Base-by-base conservation (phyloP, 2,888 invertebrate genomes). In the Pseudococcus longispinus region DNA sequence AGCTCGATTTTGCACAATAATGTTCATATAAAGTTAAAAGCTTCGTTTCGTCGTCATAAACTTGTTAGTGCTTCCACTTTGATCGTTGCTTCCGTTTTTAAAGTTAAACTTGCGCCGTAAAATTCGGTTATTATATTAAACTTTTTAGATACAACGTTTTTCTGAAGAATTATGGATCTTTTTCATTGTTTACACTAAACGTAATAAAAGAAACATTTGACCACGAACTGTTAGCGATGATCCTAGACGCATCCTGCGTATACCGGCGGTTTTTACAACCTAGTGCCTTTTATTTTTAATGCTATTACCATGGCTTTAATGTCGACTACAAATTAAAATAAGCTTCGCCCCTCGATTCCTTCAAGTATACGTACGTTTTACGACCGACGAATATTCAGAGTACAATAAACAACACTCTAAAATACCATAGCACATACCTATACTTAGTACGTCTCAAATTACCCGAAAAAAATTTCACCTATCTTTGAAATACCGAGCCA, bases 61-160 rank as follows among this genome's bases (percentile, higher is more conserved):
- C 77, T 80, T 80, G 77, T 80, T 80, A 80, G 77, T 80, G 77
- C 77, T 80, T 42, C 77, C 77, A 80, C 77, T 80, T 80, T 80
- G 77, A 80, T 80, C 77, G 77, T 80, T 42, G 77, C 42, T 80
- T 80, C 77, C 77, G 77, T 42, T 70, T 70, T 70, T 70, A 70
- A 70, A 70, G 77, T 80, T 80, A 80, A 80, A 80, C 77, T 80
- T 42, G 42, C 37, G 77, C 77, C 77, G 77, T 80, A 80, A 80
- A 80, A 80, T 80, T 80, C 77, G 77, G 77, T 80, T 80, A 80
- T 80, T 42, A 42, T 80, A 80, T 80, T 80, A 80, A 80, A 80
- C 77, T 80, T 80, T 80, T 80, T 80, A 80, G 70, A 70, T 70
- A 70, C 70, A 70, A 70, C 70, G 29, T 70, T 70, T 37, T 70